phyloP scores from a whole-genome alignment of 2,797 vertebrate species.

The Chromis chromis region DNA sequence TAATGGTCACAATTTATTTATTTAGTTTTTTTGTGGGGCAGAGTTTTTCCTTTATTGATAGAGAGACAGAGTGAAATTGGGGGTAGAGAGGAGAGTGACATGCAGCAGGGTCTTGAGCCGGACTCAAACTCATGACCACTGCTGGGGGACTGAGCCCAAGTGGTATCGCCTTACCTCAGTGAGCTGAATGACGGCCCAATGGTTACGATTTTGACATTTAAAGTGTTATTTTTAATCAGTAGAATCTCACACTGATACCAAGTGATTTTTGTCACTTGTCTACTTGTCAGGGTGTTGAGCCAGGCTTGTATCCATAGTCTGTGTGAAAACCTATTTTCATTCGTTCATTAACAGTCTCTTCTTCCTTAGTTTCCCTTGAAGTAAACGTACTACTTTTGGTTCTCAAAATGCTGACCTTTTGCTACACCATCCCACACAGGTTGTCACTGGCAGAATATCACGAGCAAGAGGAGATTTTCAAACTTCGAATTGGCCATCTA shows the following conservation, averaged over 20 bases:
- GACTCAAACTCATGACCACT: too few species aligned
- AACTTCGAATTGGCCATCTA: slow-evolving; percentile 95
- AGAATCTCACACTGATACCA: not conserved
- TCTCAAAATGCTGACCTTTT: not conserved
- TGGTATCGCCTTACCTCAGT: too few species aligned
- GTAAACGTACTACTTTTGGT: not conserved
- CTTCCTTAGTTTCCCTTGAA: not conserved
- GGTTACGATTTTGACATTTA: not conserved
- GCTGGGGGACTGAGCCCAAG: too few species aligned
- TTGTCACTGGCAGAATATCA: slow-evolving; percentile 98
- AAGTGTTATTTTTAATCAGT: not conserved
- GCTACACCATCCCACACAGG: slow-evolving; percentile 72
- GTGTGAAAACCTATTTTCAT: not conserved
- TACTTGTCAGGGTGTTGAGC: not conserved
- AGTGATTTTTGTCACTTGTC: not conserved
- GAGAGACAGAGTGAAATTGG: too few species aligned
- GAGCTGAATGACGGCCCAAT: too few species aligned
- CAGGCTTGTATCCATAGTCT: not conserved
- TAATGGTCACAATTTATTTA: not conserved
- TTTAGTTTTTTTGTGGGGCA: too few species aligned
- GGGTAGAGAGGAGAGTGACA: too few species aligned
- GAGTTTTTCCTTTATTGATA: too few species aligned
- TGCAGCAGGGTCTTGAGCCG: too few species aligned
- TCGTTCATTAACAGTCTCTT: not conserved
- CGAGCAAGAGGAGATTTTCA: slow-evolving; percentile 99